Conservation (phyloP, 2,113 vertebrate genomes). For the Orthonyx spaldingii region DNA sequence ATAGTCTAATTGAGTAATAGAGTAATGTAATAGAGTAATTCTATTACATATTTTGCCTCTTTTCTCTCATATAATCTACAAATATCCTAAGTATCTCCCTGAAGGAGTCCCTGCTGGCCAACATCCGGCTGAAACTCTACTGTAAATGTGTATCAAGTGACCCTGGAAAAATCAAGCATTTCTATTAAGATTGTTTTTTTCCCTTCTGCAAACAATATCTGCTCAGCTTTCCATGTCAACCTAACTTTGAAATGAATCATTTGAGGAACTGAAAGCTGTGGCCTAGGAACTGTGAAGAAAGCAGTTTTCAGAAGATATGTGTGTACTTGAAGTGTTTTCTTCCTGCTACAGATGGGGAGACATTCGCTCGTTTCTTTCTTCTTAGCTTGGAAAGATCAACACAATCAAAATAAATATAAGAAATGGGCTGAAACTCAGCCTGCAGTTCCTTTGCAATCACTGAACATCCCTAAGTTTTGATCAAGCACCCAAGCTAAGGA, state of each 20-base stretch:
- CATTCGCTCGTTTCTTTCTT: not conserved
- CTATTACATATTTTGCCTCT: not conserved
- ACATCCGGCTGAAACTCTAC: not conserved
- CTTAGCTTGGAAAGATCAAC: not conserved
- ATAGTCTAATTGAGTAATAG: conserved; percentile 20
- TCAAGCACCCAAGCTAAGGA: not conserved
- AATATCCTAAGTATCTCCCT: not conserved
- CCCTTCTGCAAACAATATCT: not conserved
- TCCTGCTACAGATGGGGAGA: not conserved
- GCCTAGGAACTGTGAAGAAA: not conserved
- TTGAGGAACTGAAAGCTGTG: not conserved
- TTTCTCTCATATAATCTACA: not conserved
- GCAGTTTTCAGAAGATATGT: not conserved
- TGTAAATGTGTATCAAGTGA: not conserved
- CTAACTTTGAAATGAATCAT: not conserved
- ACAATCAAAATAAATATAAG: not conserved
- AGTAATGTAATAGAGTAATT: too few relatives aligned
- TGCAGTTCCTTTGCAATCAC: not conserved
- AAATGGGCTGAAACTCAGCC: not conserved
- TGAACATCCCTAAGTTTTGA: not conserved
- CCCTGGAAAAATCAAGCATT: not conserved
- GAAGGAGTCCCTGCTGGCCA: not conserved
- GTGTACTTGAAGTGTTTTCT: not conserved
- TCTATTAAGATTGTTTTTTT: not conserved
- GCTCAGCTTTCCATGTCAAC: not conserved